Evolutionary conservation across 2,113 vertebrate genomes (phyloP).

Genomic region (Chrysochloris asiatica): DNA sequence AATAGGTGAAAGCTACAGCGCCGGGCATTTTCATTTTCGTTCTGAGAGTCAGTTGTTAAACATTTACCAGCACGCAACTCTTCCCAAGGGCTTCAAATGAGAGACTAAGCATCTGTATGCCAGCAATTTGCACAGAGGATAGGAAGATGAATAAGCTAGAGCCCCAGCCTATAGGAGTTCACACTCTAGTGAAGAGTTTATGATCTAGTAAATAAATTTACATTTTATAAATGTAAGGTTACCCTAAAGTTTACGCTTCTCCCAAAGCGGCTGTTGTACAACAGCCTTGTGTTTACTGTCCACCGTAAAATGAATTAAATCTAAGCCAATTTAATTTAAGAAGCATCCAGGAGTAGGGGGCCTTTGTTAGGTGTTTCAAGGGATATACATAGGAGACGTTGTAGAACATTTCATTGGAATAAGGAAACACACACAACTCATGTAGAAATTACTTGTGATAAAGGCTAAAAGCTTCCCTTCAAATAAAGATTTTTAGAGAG

Average conservation of each 20-base stretch:
- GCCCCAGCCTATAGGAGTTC: not conserved
- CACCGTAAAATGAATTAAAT: not conserved
- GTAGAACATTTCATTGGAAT: not conserved
- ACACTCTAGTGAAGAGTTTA: not conserved
- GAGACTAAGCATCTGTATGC: not conserved
- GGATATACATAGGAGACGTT: not conserved
- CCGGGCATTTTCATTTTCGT: not conserved
- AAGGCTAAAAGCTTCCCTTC: slow-evolving; percentile 22
- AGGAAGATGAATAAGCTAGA: not conserved
- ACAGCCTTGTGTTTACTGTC: not conserved
- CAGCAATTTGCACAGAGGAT: not conserved
- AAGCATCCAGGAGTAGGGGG: not conserved
- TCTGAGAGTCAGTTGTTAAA: not conserved
- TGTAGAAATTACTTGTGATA: slow-evolving; percentile 31
- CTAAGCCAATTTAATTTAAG: not conserved
- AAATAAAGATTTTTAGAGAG: slow-evolving; percentile 41
- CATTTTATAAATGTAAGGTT: not conserved
- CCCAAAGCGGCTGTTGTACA: not conserved
- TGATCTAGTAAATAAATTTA: not conserved
- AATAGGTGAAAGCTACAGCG: not conserved
- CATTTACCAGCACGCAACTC: not conserved
- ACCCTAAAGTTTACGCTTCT: not conserved
- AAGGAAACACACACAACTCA: not conserved
- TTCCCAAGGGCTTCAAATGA: not conserved
- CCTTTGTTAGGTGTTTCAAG: not conserved